These are phyloP conservation scores for Lordiphosa fenestrarum DNA, from an alignment of 2,888 invertebrate genomes.

Conservation along the genomic window DNA sequence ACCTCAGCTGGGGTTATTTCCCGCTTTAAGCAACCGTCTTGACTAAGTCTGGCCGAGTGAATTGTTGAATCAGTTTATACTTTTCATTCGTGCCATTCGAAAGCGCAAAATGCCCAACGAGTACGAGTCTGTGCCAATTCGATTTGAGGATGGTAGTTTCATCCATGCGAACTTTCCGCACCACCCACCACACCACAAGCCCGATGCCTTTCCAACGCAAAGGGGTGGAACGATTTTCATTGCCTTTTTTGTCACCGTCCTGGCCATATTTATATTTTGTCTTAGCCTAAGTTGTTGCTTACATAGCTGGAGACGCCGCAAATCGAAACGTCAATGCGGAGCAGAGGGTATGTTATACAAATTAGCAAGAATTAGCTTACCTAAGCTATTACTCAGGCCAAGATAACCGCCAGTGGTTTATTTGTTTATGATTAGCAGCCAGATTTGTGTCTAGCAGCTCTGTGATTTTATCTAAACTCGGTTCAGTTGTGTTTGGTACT, in stretches of 20 bases:
- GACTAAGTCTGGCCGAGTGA: neutral
- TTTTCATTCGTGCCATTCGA: slow-evolving; percentile 11
- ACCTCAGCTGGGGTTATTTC: too few species aligned
- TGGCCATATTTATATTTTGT: neutral
- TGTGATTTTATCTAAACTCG: too few species aligned
- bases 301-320: neutral
- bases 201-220: too few species aligned
- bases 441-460: too few species aligned
- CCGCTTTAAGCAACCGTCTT: neutral
- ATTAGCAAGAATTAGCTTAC: too few species aligned
- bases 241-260: neutral
- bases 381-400: too few species aligned
- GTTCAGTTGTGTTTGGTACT: too few species aligned
- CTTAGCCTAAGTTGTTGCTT: neutral
- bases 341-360: too few species aligned
- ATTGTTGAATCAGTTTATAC: slow-evolving; percentile 21
- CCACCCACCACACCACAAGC: too few species aligned
- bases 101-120: slow-evolving; percentile 13
- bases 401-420: too few species aligned
- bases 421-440: too few species aligned
- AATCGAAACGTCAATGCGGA: neutral
- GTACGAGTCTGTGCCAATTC: neutral
- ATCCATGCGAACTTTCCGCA: neutral
- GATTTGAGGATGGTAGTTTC: neutral
- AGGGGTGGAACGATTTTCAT: neutral